Evolutionary conservation across 2,113 vertebrate species (phyloP).

Genomic region (Chauna torquata): DNA sequence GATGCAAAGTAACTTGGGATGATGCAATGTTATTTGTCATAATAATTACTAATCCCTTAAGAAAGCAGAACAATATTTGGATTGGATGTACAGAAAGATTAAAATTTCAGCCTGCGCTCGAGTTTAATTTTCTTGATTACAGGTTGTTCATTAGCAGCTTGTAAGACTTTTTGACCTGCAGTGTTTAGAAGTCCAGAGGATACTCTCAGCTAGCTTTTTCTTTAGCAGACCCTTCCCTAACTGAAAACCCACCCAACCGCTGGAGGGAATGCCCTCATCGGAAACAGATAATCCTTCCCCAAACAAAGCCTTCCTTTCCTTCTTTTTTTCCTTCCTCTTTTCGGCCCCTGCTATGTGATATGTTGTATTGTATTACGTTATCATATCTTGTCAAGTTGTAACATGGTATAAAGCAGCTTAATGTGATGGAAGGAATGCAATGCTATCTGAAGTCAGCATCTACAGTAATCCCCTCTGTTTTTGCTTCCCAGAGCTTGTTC

Average conservation of each 20-base stretch:
- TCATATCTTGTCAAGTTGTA: constrained; percentile 49
- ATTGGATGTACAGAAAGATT: constrained; percentile 13
- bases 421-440: constrained; percentile 12
- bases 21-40: constrained; percentile 70
- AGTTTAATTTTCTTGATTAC: constrained; percentile 8
- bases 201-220: background rate
- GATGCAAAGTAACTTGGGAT: background rate
- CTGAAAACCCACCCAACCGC: background rate
- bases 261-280: background rate
- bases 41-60: constrained; percentile 72
- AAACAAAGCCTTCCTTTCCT: background rate
- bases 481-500: background rate
- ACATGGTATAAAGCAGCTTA: constrained; percentile 38
- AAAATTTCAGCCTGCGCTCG: constrained; percentile 15
- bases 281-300: constrained; percentile 32
- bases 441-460: background rate
- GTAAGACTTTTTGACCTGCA: background rate
- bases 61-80: constrained; percentile 68
- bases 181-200: background rate
- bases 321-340: background rate
- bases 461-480: constrained; percentile 44
- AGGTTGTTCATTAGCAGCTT: background rate
- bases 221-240: background rate
- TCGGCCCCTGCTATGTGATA: background rate
- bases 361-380: background rate